Base-by-base conservation (phyloP, 2,113 vertebrate species). In the Haemorhous mexicanus region DNA sequence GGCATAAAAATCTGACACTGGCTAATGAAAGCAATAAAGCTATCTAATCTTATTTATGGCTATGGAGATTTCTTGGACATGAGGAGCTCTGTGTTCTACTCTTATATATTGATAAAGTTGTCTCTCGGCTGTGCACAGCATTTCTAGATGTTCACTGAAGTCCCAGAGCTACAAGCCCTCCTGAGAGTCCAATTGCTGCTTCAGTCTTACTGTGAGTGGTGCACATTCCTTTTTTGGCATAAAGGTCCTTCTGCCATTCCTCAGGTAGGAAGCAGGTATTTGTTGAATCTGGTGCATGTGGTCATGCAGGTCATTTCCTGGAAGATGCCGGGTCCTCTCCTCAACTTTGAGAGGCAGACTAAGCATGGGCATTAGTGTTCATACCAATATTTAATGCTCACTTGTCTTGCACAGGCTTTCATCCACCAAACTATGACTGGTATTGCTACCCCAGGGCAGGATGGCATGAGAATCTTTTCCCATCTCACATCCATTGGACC, bases 1-100 rank as follows among this genome's bases (percentile, higher is more conserved):
- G 92, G 73, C 79, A 84, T 93, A 84, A 94, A 86, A 97, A 89
- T 88, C 67, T 97, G 90, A 90, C 89, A 78, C 39, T 17, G 30
- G 39, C 68, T 96, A 95, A 94, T 92, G 88, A 94, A 95, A 86
- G 78, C 79, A 84, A 68, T 90, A 94, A 94, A 94, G n/a, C 85
- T 73, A 91, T 90, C 89, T 49, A 84, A 50, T 44, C 47, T 95
- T 94, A 90, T 70, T 95, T 93, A 94, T 96, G 61, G 68, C 52
- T 80, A 8, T 85, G 82, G 63, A 90, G 76, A 92, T 92, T 86
- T 81, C 88, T 72, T 75, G 49, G 64, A 64, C 49, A 13, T 35
- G 47, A 78, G 17, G 9, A 88, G 28, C 52, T 70, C 30, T 37
- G 21, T 70, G 16, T 39, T 96, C 58, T 84, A 13, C 37, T 75